phyloP scores from a whole-genome alignment of 2,797 vertebrate genomes.

The Myotis findleyi region DNA sequence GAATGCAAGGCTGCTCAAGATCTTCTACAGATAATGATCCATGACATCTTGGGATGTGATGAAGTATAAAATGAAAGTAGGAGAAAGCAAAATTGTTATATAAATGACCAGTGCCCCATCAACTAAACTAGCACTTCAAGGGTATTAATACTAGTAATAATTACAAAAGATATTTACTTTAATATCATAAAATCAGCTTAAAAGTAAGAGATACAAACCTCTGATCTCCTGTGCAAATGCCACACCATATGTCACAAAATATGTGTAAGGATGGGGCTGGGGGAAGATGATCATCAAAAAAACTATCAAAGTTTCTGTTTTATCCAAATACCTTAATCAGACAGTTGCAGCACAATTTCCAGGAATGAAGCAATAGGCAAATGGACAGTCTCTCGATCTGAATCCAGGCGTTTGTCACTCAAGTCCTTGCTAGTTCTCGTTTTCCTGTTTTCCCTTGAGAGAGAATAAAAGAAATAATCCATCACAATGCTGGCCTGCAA shows the following conservation, averaged over 20 bases:
- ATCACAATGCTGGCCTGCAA: conserved; percentile 62
- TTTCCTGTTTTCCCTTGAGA: conserved; percentile 79
- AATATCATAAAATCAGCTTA: conserved; percentile 18
- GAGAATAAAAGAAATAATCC: conserved; percentile 66
- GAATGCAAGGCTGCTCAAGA: conserved; percentile 86
- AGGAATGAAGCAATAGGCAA: conserved; percentile 15
- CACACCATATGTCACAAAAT: not conserved
- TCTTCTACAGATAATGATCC: conserved; percentile 88
- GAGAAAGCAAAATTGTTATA: conserved; percentile 67
- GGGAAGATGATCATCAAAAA: not conserved
- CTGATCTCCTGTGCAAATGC: not conserved
- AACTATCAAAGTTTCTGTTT: not conserved
- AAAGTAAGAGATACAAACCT: not conserved
- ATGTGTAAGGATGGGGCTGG: fast-evolving
- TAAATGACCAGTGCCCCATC: not conserved
- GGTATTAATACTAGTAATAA: not conserved
- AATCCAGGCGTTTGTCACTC: conserved; percentile 2
- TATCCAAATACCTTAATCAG: conserved; percentile 84
- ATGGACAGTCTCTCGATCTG: not conserved
- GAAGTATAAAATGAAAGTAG: conserved; percentile 73
- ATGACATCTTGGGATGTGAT: conserved; percentile 84
- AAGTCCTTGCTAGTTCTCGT: conserved; percentile 58
- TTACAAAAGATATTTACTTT: conserved; percentile 32
- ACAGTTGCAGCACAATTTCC: conserved; percentile 53
- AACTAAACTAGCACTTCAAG: not conserved